These are phyloP conservation scores for Platyura marginata DNA, from an alignment of 1,140 invertebrate species.

Conservation along the genomic window DNA sequence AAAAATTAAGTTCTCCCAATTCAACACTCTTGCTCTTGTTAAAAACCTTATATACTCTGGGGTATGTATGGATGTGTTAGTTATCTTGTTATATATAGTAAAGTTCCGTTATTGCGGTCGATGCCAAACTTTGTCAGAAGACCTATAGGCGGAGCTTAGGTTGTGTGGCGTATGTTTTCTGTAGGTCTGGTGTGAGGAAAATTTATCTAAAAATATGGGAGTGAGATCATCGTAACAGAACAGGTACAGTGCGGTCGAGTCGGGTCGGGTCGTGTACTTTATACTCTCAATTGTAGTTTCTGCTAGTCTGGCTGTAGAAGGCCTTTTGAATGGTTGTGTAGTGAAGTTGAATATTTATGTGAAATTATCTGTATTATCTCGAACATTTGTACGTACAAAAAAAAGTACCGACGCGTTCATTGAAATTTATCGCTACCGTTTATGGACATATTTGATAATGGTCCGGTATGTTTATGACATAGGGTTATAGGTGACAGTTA, in stretches of 20 bases:
- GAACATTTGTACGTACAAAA: too few relatives aligned
- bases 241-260: constrained; percentile 21
- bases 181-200: neutral
- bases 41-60: neutral
- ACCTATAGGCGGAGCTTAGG: neutral
- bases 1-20: neutral
- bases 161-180: neutral
- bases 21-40: neutral
- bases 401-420: too few relatives aligned
- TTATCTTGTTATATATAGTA: neutral
- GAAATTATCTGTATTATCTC: too few relatives aligned
- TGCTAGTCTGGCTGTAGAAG: constrained; percentile 26
- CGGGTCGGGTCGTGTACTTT: constrained; percentile 28
- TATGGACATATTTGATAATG: too few relatives aligned
- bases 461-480: too few relatives aligned
- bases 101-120: neutral
- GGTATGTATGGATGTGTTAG: neutral
- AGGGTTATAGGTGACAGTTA: too few relatives aligned
- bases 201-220: neutral
- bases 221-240: neutral
- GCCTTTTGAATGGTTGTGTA: constrained; percentile 24
- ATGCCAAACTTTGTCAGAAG: too few relatives aligned
- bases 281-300: constrained; percentile 23
- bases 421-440: too few relatives aligned
- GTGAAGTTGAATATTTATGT: too few relatives aligned